Conservation (phyloP, 2,888 invertebrate genomes). For the Rhagonycha lutea region DNA sequence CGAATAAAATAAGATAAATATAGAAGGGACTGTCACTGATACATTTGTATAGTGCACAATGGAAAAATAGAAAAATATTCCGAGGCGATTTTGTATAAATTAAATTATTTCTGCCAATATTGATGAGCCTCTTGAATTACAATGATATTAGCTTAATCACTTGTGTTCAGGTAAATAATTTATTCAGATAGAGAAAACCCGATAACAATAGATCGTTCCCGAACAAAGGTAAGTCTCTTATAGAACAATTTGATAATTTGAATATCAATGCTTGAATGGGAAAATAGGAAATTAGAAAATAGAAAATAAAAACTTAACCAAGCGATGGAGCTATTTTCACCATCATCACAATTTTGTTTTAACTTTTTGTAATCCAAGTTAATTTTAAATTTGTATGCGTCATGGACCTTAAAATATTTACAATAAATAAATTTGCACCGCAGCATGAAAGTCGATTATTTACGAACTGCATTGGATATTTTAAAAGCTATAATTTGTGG, state of each 20-base stretch:
- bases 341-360: neutral
- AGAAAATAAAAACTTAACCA: neutral
- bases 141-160: neutral
- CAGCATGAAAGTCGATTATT: neutral
- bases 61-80: neutral
- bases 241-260: neutral
- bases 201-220: neutral
- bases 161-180: neutral
- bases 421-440: neutral
- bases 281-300: neutral
- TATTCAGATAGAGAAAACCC: neutral
- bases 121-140: neutral
- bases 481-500: neutral
- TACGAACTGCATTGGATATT: neutral
- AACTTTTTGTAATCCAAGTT: neutral
- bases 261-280: neutral
- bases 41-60: neutral
- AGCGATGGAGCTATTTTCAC: neutral
- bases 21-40: neutral
- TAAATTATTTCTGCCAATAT: neutral
- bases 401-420: neutral
- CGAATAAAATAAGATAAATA: neutral
- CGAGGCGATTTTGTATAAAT: neutral
- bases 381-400: neutral
- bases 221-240: neutral